Evolutionary conservation across 2,113 vertebrate species (phyloP).

Genomic region (Pitta sordida): DNA sequence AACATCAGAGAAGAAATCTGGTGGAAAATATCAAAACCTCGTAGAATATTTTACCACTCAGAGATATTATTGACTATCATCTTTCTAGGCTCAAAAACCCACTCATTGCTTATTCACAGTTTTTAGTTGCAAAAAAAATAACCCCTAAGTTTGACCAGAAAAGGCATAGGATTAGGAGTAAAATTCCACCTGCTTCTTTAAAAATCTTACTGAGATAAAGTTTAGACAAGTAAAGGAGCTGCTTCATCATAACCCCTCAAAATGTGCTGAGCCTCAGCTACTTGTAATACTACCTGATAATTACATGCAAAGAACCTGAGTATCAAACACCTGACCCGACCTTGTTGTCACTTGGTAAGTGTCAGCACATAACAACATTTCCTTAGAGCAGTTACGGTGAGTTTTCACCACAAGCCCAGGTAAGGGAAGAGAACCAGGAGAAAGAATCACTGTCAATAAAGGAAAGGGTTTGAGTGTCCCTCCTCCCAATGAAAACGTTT

Average conservation of each 20-base stretch:
- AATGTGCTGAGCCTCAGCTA: conserved; percentile 45
- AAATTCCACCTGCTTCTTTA: background rate
- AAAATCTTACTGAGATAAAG: conserved; percentile 1
- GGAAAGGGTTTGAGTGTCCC: background rate
- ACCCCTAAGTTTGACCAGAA: background rate
- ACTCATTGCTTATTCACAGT: background rate
- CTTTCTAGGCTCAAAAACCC: background rate
- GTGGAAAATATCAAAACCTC: conserved; percentile 12
- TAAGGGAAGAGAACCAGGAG: background rate
- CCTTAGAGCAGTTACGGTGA: background rate
- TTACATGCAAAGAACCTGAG: conserved; percentile 66
- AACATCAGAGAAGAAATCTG: conserved; percentile 57
- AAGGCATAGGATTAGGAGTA: background rate
- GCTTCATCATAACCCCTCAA: conserved; percentile 41
- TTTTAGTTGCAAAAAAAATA: background rate
- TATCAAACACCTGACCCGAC: conserved; percentile 59
- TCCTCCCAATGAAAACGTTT: background rate
- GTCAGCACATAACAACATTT: conserved; percentile 66
- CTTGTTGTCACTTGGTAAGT: conserved; percentile 71
- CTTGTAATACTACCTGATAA: conserved; percentile 71
- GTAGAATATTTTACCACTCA: background rate
- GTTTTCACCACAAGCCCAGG: conserved; percentile 25
- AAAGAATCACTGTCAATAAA: background rate
- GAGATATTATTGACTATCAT: background rate
- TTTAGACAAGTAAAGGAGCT: background rate